Evolutionary conservation across 2,888 invertebrate species (phyloP), one percentile per base, ranked within the genome.

Genomic region (Limulus polyphemus): DNA sequence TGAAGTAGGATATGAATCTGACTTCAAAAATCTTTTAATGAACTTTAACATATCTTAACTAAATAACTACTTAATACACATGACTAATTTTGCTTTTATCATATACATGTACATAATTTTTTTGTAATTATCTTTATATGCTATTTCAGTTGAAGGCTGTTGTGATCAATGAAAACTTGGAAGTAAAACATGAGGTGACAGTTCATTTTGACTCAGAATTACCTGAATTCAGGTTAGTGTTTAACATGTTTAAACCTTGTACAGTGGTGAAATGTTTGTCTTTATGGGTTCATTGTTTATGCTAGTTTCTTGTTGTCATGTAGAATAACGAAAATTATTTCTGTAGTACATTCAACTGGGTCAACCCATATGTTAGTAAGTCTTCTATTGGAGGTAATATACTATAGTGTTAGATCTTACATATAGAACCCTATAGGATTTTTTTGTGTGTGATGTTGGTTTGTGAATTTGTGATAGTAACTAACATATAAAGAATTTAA

Each of bases 201-300:
- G 91, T 97, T 0, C 87, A 88, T 70, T 97, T 93, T 79, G 94
- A 95, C 77, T 83, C 83, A 67, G 93, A 94, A 74, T 79, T 97
- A 32, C 92, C 94, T n/a, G 93, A 95, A 77, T 97, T 89, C 77
- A 83, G 86, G 90, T 89, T 77, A 71, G 32, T 17, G 10, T 11
- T 3, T 32, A 1, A 32, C 7, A 32, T 32, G 32, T 7, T 7
- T 32, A 32, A 32, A 32, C 32, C 32, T 32, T 32, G 32, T 32
- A 32, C 16, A 49, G 16, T 52, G 11, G 13, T 50, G 13, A 47
- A n/a, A 51, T 62, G 55, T 51, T 16, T n/a, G 5, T 14, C 17
- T 57, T 52, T 14, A 56, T 60, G 32, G 32, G 32, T 32, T 32
- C 32, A 3, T 32, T 32, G 32, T 32, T 32, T 32, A 32, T 32